Base-by-base conservation (phyloP, 2,113 vertebrate species). In the Myiozetetes cayanensis region DNA sequence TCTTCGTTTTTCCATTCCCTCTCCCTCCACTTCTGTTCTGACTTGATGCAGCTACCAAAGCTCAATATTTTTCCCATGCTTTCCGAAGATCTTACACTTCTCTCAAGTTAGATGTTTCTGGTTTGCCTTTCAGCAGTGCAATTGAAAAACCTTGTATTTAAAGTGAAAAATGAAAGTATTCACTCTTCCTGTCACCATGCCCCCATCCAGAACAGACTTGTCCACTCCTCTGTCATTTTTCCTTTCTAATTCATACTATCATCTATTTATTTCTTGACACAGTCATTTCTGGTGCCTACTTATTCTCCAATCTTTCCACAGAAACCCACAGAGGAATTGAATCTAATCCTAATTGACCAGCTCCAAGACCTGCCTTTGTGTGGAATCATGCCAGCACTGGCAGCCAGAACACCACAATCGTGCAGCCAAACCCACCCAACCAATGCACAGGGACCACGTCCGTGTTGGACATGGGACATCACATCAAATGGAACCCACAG, bases 201-300 rank as follows among this genome's bases (percentile, higher is more conserved):
- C 75, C 82, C 82, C 56, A 85, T 96, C 74, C 91, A 93, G 79
- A 97, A 96, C 94, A 96, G 93, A 97, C 96, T 90, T 96, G 74
- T 96, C 93, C 24, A 55, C 95, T 80, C 92, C 97, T 92, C 73
- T 96, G 93, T 89, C 84, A 18, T 96, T 96, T 96, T 97, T 89
- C 61, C 92, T 96, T 94, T 96, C 96, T 96, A 96, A 96, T 97
- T 97, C 97, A 95, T 81, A 97, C 76, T 72, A 85, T 67, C 95
- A 94, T 97, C 97, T 96, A 97, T 98, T 97, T 96, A 79, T 95
- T 97, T 94, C 96, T 89, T 97, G 97, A 97, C 97, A 97, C 72
- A 87, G 94, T 72, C 92, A 95, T 97, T 97, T 96, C 62, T 74
- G 93, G 74, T 43, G 62, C 95, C 94, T 58, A 75, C 86, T 95